Percentiles rank a stretch among this genome's conserved stretches.
Evolutionary conservation across 2,797 vertebrate species (phyloP).

Genomic region (Acomys russatus): DNA sequence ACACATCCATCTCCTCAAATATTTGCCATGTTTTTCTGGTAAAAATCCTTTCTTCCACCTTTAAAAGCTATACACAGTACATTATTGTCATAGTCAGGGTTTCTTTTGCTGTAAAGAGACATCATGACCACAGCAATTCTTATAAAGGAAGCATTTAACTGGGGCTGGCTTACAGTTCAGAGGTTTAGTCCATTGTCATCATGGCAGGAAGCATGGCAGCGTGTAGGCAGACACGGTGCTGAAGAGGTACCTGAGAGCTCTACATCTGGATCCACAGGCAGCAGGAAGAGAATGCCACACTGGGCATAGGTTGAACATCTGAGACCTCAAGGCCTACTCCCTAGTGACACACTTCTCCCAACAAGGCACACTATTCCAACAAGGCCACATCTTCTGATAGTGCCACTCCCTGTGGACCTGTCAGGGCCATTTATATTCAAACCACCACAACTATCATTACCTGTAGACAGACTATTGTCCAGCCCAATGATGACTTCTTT

Average conservation of each 20-base stretch:
- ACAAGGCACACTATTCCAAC: neutral
- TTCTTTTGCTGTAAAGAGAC: neutral
- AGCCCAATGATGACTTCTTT: neutral
- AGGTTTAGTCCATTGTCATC: neutral
- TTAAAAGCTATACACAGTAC: neutral
- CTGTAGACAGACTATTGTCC: neutral
- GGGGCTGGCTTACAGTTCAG: neutral
- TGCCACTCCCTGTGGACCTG: neutral
- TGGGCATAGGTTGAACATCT: neutral
- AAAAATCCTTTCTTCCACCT: neutral
- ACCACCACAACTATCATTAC: neutral
- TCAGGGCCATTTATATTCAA: neutral
- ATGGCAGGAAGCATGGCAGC: neutral
- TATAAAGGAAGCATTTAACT: neutral
- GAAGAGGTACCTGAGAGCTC: neutral
- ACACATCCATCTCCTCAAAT: neutral
- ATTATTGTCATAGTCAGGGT: neutral
- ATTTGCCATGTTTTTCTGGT: neutral
- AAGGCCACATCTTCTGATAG: neutral
- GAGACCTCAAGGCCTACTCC: neutral
- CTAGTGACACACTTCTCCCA: neutral
- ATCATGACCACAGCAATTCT: neutral
- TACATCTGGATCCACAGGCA: neutral
- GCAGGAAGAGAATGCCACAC: neutral
- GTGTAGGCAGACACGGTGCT: neutral